These are phyloP conservation scores for Catalaphyllia jardinei DNA, from an alignment of 64 coral and sea anemone species.

Conservation along the genomic window DNA sequence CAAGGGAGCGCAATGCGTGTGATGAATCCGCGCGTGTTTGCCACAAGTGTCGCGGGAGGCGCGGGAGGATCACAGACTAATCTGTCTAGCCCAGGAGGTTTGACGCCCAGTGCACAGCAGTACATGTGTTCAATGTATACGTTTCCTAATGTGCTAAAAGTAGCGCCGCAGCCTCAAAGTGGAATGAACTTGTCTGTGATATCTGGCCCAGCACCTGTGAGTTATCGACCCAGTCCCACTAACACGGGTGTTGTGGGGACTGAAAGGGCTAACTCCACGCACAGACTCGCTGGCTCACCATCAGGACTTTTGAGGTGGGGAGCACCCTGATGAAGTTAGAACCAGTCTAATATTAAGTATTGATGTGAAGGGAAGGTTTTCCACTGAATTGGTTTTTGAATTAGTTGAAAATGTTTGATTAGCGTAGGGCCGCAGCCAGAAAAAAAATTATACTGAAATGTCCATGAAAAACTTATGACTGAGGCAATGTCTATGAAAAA, in stretches of 20 bases:
- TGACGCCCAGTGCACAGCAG: slow-evolving; percentile 65
- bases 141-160: slow-evolving; percentile 74
- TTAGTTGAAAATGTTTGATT: no score
- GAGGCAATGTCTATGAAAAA: no score
- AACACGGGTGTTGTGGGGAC: neutral
- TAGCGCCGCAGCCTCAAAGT: slow-evolving; percentile 71
- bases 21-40: slow-evolving; percentile 56
- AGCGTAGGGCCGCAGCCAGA: no score
- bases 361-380: no score
- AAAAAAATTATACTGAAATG: no score
- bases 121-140: slow-evolving; percentile 84
- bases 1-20: slow-evolving; percentile 35
- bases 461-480: no score
- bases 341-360: no score
- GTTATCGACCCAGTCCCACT: slow-evolving; percentile 44
- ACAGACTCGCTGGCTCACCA: neutral
- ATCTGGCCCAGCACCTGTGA: slow-evolving; percentile 90
- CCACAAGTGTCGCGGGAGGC: slow-evolving; percentile 9
- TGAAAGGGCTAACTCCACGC: slow-evolving; percentile 1
- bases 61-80: slow-evolving; percentile 71
- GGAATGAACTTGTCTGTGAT: slow-evolving; percentile 89
- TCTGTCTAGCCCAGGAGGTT: slow-evolving; percentile 51
- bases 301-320: slow-evolving; percentile 10
- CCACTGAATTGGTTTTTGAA: no score
- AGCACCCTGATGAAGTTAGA: no score